Conservation (phyloP, 2,113 vertebrate genomes). For the Microtus pennsylvanicus region DNA sequence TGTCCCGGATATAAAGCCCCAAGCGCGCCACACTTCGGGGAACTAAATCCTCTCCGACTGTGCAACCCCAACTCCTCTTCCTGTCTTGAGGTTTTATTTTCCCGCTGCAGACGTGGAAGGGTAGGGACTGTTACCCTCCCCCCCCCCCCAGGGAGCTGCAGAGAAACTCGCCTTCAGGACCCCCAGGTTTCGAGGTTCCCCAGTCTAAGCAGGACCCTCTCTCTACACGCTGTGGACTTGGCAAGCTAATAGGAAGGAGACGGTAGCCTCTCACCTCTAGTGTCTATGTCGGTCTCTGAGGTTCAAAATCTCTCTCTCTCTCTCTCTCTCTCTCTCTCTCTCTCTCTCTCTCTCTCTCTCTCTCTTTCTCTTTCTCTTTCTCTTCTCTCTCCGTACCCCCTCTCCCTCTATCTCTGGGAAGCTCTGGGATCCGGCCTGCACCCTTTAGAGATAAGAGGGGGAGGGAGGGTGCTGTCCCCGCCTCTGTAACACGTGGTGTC, state of each 20-base stretch:
- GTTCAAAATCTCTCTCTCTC: background rate
- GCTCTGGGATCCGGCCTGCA: background rate
- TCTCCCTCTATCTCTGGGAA: background rate
- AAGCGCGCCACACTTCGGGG: background rate
- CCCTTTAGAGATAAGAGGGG: constrained; percentile 61
- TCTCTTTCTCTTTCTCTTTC: background rate
- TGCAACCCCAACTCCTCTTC: constrained; percentile 44
- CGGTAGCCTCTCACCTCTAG: constrained; percentile 49
- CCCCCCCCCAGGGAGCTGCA: background rate
- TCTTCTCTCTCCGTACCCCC: background rate
- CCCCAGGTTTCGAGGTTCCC: background rate
- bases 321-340: background rate
- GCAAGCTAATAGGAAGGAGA: background rate
- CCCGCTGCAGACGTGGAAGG: background rate
- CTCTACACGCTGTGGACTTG: background rate
- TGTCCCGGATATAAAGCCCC: constrained; percentile 43
- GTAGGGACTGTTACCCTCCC: background rate
- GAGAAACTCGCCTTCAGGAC: background rate
- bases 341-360: background rate
- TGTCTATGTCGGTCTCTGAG: background rate
- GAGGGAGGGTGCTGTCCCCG: constrained; percentile 58
- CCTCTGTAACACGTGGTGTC: constrained; percentile 70
- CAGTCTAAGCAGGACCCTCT: background rate
- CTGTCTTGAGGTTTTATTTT: background rate
- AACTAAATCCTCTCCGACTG: background rate